Evolutionary conservation across 2,113 vertebrate genomes (phyloP).

Genomic region (Calyptommatus sinebrachiatus): DNA sequence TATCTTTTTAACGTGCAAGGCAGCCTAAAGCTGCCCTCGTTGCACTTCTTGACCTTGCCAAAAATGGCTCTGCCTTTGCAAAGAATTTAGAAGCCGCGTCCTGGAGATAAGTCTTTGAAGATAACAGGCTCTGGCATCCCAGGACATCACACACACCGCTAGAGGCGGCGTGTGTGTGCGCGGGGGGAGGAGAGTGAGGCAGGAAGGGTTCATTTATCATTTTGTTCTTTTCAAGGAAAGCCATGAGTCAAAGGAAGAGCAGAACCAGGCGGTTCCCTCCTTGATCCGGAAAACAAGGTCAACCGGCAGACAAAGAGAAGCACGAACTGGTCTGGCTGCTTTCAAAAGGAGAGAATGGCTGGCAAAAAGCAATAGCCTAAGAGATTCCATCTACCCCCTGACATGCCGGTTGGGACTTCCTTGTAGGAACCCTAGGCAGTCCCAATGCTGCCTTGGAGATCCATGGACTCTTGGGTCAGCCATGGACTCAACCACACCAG

Average conservation of each 20-base stretch:
- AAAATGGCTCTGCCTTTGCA: no score
- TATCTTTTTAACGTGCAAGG: background rate
- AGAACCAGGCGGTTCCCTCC: background rate
- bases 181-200: background rate
- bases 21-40: background rate
- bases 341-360: fast-evolving
- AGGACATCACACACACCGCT: background rate
- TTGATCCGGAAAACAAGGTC: background rate
- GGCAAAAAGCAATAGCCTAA: background rate
- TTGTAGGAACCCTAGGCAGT: background rate
- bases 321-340: background rate
- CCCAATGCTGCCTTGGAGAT: background rate
- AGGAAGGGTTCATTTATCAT: background rate
- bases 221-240: background rate
- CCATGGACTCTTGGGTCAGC: no score
- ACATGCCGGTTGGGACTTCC: background rate
- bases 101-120: background rate
- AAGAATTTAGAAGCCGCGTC: background rate
- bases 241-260: background rate
- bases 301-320: background rate
- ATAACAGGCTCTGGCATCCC: background rate
- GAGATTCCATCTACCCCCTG: background rate
- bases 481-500: no score
- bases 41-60: no score
- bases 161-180: no score